A percentile compares a stretch with the other conserved stretches of the same genome.
phyloP scores from a whole-genome alignment of 2,797 vertebrate species.

The Pygocentrus nattereri region DNA sequence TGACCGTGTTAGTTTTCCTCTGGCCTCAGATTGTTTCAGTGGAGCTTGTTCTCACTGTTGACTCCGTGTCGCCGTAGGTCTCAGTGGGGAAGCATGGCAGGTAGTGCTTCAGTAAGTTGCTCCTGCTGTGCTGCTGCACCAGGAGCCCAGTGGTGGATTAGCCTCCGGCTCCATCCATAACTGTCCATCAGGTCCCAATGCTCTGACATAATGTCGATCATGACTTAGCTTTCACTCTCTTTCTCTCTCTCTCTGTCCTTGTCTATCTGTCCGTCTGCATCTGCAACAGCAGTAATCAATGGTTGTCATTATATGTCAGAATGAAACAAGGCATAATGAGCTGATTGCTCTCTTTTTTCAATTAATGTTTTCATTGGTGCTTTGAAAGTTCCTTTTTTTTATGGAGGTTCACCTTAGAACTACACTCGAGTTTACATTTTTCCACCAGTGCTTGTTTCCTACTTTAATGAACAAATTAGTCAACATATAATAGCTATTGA shows the following conservation, averaged over 20 bases:
- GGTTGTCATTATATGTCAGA: slow-evolving; percentile 70
- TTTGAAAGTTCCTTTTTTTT: too few species aligned
- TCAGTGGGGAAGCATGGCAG: slow-evolving; percentile 67
- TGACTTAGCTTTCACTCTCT: slow-evolving; percentile 59
- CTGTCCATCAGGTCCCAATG: slow-evolving; percentile 69
- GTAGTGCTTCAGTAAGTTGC: slow-evolving; percentile 58
- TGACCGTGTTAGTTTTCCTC: slow-evolving; percentile 47
- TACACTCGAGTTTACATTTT: too few species aligned
- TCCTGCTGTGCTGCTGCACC: slow-evolving; percentile 53
- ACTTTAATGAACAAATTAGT: too few species aligned
- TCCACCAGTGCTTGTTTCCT: too few species aligned
- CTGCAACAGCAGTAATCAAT: slow-evolving; percentile 71
- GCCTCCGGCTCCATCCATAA: slow-evolving; percentile 65
- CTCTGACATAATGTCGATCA: slow-evolving; percentile 69
- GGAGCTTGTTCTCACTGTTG: slow-evolving; percentile 56
- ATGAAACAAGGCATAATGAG: slow-evolving; percentile 72
- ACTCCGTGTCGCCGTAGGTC: slow-evolving; percentile 51
- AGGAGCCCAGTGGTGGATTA: slow-evolving; percentile 54
- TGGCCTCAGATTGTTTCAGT: slow-evolving; percentile 48
- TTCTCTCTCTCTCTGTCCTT: slow-evolving; percentile 32
- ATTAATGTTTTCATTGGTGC: too few species aligned
- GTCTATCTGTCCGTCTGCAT: slow-evolving; percentile 22
- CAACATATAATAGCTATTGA: too few species aligned
- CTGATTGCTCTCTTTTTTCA: neutral
- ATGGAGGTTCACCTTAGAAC: too few species aligned